These are phyloP conservation scores for Tetragonula clypearis DNA, from an alignment of 1,140 invertebrate genomes.

Conservation along the genomic window DNA sequence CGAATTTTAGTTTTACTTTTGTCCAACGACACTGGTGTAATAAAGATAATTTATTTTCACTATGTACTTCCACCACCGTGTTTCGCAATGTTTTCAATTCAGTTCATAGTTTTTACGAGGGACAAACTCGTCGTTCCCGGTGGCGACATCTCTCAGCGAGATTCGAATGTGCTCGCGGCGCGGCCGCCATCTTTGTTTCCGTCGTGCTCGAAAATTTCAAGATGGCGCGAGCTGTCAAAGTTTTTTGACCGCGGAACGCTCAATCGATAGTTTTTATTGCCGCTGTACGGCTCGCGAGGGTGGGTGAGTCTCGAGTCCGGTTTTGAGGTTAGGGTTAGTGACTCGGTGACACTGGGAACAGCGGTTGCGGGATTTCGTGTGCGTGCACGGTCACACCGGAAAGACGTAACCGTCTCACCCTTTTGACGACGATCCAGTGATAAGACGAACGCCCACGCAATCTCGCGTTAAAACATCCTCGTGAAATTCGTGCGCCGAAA, in stretches of 20 bases:
- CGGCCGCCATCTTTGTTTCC: slow-evolving; percentile 34
- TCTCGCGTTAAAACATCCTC: not conserved
- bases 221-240: slow-evolving; percentile 64
- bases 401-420: not conserved
- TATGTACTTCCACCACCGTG: too few relatives aligned
- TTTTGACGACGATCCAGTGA: not conserved
- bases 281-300: slow-evolving; percentile 39
- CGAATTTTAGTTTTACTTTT: not conserved
- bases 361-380: slow-evolving; percentile 28
- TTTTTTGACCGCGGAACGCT: slow-evolving; percentile 56
- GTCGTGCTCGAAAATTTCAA: slow-evolving; percentile 34
- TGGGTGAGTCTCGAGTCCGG: slow-evolving; percentile 37
- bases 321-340: slow-evolving; percentile 75
- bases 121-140: not conserved
- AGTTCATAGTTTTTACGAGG: not conserved
- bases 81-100: too few relatives aligned
- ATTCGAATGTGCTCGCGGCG: not conserved
- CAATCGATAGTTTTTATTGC: slow-evolving; percentile 73
- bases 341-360: slow-evolving; percentile 63
- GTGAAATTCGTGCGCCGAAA: not conserved
- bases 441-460: not conserved
- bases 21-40: not conserved
- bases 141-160: slow-evolving; percentile 1
- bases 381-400: slow-evolving; percentile 31
- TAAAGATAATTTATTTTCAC: slow-evolving; percentile 42